Base-by-base conservation (phyloP, 2,888 invertebrate species). In the Yponomeuta cagnagella region DNA sequence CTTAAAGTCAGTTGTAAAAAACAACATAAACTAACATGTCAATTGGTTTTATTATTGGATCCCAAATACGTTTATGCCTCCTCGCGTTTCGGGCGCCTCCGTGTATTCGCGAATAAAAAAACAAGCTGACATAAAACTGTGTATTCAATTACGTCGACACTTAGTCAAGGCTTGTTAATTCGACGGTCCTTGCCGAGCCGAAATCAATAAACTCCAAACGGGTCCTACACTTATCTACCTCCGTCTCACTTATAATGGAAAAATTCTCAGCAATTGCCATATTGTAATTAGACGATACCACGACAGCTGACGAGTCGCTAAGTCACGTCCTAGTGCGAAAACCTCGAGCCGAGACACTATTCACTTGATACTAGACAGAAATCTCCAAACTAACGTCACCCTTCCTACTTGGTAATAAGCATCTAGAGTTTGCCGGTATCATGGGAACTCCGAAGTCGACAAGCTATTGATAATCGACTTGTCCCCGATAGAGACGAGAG, bases 321-420 rank as follows among this genome's bases (percentile, higher is more conserved):
- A 81, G 80, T 88, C 82, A 82, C 86, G 84, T 82, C 81, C 78
- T 74, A 74, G 76, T 77, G 88, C 81, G 86, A 88, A 87, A 82
- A 65, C 65, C 33, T 33, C 33, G 65, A 23, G 23, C 23, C 23
- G 0, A 65, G 15, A 58, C 52, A 58, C 52, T 58, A 58, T 58
- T 58, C 52, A 58, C 52, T 15, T 5, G 52, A 58, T 58, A 15
- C 15, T 3, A 58, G 52, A 5, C 52, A 12, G 15, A 58, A 58
- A 15, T 58, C 52, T 58, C 52, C 52, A 58, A 15, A 15, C 52
- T 1, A 58, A 58, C 52, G 8, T 58, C 52, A 15, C 15, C 8
- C 52, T 58, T 58, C 15, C 52, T 15, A 58, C 52, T 15, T 58
- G 52, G 52, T 58, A 58, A 58, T 58, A 58, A 15, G 15, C 12